A percentile compares a stretch with the other conserved stretches of the same genome.
These are phyloP conservation scores for Aphelenchoides bicaudatus DNA, from an alignment of 2,888 invertebrate species.

Conservation along the genomic window DNA sequence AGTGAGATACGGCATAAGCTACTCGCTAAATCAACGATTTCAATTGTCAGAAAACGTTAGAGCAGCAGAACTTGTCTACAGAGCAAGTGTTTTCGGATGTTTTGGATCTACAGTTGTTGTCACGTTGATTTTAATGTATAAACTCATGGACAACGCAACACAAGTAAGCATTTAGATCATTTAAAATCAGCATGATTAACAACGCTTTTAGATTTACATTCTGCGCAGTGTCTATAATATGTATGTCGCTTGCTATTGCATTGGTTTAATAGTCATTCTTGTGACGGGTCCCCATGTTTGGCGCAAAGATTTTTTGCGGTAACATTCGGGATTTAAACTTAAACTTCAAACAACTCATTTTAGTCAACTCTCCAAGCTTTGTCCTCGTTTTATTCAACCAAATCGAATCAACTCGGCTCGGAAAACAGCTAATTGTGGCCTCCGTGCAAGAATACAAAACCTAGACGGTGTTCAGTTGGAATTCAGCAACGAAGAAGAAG, in stretches of 20 bases:
- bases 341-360: too few species aligned
- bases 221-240: conserved; percentile 1
- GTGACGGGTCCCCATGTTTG: neutral
- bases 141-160: neutral
- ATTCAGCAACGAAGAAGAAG: neutral
- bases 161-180: neutral
- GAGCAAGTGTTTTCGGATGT: neutral
- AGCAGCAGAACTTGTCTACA: neutral
- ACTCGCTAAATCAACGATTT: conserved; percentile 1
- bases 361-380: neutral
- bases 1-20: neutral
- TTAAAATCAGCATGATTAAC: neutral
- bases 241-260: neutral
- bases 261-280: neutral
- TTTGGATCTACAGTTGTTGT: neutral
- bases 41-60: conserved; percentile 3
- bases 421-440: too few species aligned
- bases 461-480: conserved; percentile 8
- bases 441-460: neutral
- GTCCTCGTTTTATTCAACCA: neutral
- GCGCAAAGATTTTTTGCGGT: neutral
- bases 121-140: neutral
- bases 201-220: neutral
- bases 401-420: neutral
- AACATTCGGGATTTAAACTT: too few species aligned